These are phyloP conservation scores for Lasioglossum morio DNA, from an alignment of 2,888 invertebrate species.

Conservation along the genomic window DNA sequence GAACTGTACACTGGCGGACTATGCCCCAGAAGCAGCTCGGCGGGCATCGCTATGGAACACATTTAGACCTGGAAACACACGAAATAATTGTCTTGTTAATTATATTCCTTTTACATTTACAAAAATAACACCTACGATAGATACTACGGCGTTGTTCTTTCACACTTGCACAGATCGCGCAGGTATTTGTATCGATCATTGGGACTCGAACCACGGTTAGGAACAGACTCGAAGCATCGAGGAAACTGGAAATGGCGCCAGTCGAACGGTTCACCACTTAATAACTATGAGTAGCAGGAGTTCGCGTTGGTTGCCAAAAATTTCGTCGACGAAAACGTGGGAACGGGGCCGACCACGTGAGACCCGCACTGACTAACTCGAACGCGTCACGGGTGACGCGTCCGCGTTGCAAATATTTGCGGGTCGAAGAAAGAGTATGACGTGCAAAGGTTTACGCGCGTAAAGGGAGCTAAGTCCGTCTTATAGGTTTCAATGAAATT, in stretches of 20 bases:
- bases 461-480: not conserved
- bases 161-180: not conserved
- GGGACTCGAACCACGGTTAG: not conserved
- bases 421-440: not conserved
- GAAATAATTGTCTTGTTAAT: not conserved
- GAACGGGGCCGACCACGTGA: conserved; percentile 41
- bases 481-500: conserved; percentile 1
- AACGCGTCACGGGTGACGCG: not conserved
- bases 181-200: not conserved
- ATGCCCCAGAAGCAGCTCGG: conserved; percentile 82
- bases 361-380: not conserved
- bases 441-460: not conserved
- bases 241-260: conserved; percentile 28
- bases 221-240: not conserved
- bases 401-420: conserved; percentile 23
- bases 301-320: conserved; percentile 44
- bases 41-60: conserved; percentile 84
- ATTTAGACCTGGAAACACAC: conserved; percentile 79
- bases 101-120: not conserved
- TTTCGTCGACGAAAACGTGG: conserved; percentile 45
- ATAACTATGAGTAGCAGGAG: conserved; percentile 21
- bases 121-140: not conserved
- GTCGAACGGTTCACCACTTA: conserved; percentile 36
- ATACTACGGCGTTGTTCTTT: not conserved
- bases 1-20: conserved; percentile 81